A percentile compares a stretch with the other conserved stretches of the same genome.
Conservation (phyloP, 2,797 vertebrate species). For the Peromyscus melanophrys region DNA sequence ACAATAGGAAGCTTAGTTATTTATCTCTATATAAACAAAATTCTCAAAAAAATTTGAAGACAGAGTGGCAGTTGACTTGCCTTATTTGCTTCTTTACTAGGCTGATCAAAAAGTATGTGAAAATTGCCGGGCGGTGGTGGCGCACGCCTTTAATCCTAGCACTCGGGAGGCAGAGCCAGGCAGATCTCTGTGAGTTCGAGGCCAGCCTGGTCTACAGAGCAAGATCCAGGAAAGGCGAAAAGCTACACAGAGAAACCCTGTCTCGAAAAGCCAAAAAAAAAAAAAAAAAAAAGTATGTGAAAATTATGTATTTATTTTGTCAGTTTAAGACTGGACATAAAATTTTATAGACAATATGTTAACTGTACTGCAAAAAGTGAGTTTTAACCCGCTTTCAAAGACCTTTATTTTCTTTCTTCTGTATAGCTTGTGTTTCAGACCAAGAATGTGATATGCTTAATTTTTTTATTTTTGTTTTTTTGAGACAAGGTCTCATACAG, state of each 20-base stretch:
- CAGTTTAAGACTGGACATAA: conserved; percentile 41
- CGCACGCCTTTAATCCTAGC: too few species aligned
- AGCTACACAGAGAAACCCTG: too few species aligned
- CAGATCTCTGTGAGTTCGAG: too few species aligned
- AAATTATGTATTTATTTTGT: conserved; percentile 22
- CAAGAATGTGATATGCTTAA: conserved; percentile 29
- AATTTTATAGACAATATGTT: background rate
- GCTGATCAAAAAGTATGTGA: background rate
- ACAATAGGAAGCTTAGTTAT: background rate
- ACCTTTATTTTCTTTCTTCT: background rate
- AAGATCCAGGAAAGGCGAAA: too few species aligned
- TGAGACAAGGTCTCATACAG: background rate
- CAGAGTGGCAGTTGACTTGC: conserved; percentile 34
- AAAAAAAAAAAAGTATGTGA: background rate
- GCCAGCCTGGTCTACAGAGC: too few species aligned
- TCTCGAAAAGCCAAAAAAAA: too few species aligned
- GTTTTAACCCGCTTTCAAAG: background rate
- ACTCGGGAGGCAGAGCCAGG: too few species aligned
- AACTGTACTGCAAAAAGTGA: conserved; percentile 19
- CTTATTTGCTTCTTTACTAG: conserved; percentile 54
- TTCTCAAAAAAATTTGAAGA: conserved; percentile 21
- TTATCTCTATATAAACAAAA: conserved; percentile 13
- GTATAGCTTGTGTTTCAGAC: conserved; percentile 53
- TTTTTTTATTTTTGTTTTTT: background rate
- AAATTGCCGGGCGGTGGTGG: background rate